Conservation (phyloP, 2,888 invertebrate genomes). For the Andrena chrysosceles region DNA sequence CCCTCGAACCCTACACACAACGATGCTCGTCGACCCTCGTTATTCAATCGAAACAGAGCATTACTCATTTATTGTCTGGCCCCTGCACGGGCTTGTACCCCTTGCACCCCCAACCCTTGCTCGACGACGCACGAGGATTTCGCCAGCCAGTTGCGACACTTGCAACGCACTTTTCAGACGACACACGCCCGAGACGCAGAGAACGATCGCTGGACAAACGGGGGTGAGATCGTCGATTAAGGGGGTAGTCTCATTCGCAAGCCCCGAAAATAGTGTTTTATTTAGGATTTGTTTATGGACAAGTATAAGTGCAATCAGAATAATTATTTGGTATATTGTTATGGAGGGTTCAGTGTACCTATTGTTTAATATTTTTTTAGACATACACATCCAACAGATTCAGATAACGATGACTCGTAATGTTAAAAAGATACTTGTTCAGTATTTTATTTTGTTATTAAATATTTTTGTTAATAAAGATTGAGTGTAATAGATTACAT, state of each 20-base stretch:
- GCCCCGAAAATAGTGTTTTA: neutral
- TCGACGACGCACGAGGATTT: slow-evolving; percentile 46
- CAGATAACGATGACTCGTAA: too few relatives aligned
- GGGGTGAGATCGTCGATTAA: slow-evolving; percentile 12
- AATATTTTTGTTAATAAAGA: too few relatives aligned
- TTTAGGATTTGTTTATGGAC: too few relatives aligned
- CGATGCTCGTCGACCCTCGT: slow-evolving; percentile 68
- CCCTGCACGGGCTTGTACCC: slow-evolving; percentile 11
- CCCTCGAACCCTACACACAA: slow-evolving; percentile 31
- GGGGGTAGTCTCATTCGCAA: neutral
- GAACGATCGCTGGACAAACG: neutral
- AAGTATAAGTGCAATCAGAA: too few relatives aligned
- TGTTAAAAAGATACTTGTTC: too few relatives aligned
- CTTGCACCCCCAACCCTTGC: neutral
- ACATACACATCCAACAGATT: too few relatives aligned
- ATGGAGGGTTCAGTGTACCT: too few relatives aligned
- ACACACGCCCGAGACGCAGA: neutral
- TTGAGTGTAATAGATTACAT: too few relatives aligned
- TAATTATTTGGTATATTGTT: too few relatives aligned
- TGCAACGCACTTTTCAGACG: slow-evolving; percentile 18
- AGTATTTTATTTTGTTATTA: too few relatives aligned
- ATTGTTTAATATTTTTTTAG: too few relatives aligned
- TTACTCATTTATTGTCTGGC: slow-evolving; percentile 67
- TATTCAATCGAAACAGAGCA: slow-evolving; percentile 68
- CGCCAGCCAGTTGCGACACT: slow-evolving; percentile 44